These are phyloP conservation scores for Hemicrepidius hirtus DNA, from an alignment of 2,888 invertebrate species.

Conservation along the genomic window DNA sequence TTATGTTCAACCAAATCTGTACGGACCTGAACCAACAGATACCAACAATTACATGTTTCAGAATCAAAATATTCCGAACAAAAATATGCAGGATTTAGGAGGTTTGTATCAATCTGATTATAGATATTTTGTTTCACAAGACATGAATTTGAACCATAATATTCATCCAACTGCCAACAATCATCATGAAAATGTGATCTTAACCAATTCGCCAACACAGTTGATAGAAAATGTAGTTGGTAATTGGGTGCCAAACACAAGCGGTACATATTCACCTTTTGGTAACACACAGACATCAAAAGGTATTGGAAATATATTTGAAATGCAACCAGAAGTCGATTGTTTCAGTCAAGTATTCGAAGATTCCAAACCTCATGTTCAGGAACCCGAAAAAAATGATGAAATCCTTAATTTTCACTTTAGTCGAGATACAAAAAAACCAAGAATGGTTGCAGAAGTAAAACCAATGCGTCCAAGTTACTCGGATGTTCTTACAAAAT, in stretches of 20 bases:
- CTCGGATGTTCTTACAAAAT: slow-evolving; percentile 88
- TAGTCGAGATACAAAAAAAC: slow-evolving; percentile 75
- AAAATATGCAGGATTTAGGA: slow-evolving; percentile 54
- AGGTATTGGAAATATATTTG: slow-evolving; percentile 58
- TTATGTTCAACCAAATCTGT: slow-evolving; percentile 53
- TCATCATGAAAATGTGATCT: slow-evolving; percentile 37
- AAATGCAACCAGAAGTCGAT: slow-evolving; percentile 65
- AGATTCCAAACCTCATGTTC: slow-evolving; percentile 43
- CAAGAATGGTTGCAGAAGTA: slow-evolving; percentile 87
- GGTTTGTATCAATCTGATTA: slow-evolving; percentile 59
- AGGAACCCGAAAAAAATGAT: slow-evolving; percentile 59
- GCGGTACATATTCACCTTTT: slow-evolving; percentile 84
- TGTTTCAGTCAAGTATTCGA: slow-evolving; percentile 53
- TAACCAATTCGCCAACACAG: slow-evolving; percentile 63
- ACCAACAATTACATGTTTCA: slow-evolving; percentile 60
- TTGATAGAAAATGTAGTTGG: slow-evolving; percentile 83
- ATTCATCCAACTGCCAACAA: slow-evolving; percentile 9
- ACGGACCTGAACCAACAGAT: slow-evolving; percentile 48
- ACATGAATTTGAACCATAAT: slow-evolving; percentile 24
- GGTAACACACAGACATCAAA: slow-evolving; percentile 77
- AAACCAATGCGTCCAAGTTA: slow-evolving; percentile 91
- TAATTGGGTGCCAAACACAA: slow-evolving; percentile 83
- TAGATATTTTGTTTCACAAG: slow-evolving; percentile 45
- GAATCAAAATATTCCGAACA: slow-evolving; percentile 60
- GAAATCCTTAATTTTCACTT: slow-evolving; percentile 72